Conservation (phyloP, 2,888 invertebrate genomes). For the Dasysyrphus tricinctus region DNA sequence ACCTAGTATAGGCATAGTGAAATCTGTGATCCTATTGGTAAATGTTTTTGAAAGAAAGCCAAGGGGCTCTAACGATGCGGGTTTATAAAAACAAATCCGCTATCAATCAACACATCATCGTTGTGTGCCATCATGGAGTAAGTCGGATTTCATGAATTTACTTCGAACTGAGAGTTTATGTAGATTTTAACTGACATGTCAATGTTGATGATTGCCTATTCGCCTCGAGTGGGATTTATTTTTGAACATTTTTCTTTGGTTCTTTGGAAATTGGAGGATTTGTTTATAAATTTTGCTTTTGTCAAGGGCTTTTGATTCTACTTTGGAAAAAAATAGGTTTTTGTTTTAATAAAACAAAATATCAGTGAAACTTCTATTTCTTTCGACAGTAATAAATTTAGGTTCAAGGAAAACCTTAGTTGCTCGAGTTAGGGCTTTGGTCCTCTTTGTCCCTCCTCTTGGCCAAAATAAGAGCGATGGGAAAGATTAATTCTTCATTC, state of each 20-base stretch:
- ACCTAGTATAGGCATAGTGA: not conserved
- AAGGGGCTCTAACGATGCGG: conserved; percentile 13
- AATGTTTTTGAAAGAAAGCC: not conserved
- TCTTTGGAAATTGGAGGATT: not conserved
- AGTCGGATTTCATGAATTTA: conserved; percentile 26
- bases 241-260: not conserved
- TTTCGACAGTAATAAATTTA: no score
- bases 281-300: not conserved
- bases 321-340: no score
- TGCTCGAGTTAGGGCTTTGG: no score
- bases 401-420: no score
- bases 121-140: conserved; percentile 24
- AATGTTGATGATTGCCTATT: conserved; percentile 26
- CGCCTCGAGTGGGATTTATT: conserved; percentile 1
- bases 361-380: no score
- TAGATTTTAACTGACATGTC: conserved; percentile 25
- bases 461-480: no score
- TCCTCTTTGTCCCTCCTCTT: no score
- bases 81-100: conserved; percentile 50
- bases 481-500: no score
- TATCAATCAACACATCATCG: conserved; percentile 64
- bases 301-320: not conserved
- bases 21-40: not conserved
- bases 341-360: no score
- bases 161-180: not conserved